Percentiles rank a stretch among this genome's conserved stretches.
Evolutionary conservation across 2,888 invertebrate species (phyloP).

Genomic region (Drosophila stalkeri): DNA sequence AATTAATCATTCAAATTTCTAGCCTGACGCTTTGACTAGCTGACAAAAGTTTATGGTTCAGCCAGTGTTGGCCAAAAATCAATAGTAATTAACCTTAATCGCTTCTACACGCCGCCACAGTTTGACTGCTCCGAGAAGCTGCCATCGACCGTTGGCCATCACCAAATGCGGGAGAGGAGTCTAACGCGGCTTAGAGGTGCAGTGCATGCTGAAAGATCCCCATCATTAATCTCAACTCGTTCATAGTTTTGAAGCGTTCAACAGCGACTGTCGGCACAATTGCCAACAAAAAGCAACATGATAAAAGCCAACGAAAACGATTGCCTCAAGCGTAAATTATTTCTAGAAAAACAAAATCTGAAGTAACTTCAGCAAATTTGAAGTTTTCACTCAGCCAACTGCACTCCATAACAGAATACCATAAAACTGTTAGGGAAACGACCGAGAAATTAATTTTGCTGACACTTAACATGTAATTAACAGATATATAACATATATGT

Average conservation of each 20-base stretch:
- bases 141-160: slow-evolving; percentile 25
- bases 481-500: neutral
- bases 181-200: neutral
- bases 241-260: neutral
- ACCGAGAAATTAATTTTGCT: neutral
- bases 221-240: slow-evolving; percentile 13
- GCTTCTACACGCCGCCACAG: slow-evolving; percentile 28
- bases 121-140: slow-evolving; percentile 31
- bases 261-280: neutral
- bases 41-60: slow-evolving; percentile 53
- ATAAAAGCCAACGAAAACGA: neutral
- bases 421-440: neutral
- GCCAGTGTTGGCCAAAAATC: slow-evolving; percentile 61
- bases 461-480: neutral
- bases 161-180: slow-evolving; percentile 23
- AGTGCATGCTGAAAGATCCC: slow-evolving; percentile 7
- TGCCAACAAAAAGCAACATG: neutral
- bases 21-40: slow-evolving; percentile 57
- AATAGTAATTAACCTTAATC: slow-evolving; percentile 77
- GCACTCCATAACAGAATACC: neutral
- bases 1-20: slow-evolving; percentile 72
- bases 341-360: neutral
- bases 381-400: neutral
- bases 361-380: neutral
- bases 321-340: neutral